Evolutionary conservation across 2,888 invertebrate species (phyloP).

Genomic region (Dermolepida albohirtum): DNA sequence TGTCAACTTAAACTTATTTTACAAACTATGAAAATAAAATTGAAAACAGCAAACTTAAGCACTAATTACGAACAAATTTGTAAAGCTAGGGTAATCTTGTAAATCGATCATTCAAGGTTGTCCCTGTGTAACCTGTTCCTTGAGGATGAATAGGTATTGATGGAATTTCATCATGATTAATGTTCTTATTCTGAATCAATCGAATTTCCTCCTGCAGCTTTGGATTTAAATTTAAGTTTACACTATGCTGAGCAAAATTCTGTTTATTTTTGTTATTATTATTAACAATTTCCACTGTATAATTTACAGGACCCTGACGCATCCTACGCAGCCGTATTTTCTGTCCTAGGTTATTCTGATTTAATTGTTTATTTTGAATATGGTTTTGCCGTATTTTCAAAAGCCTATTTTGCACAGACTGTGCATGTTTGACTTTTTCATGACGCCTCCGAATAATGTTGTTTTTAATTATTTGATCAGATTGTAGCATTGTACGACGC

Average conservation of each 20-base stretch:
- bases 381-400: constrained; percentile 28
- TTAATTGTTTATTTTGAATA: constrained; percentile 8
- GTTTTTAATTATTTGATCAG: constrained; percentile 9
- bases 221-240: constrained; percentile 49
- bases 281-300: constrained; percentile 39
- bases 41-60: not conserved
- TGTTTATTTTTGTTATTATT: constrained; percentile 19
- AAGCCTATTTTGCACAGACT: constrained; percentile 11
- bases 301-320: constrained; percentile 32
- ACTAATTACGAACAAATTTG: not conserved
- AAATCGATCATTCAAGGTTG: constrained; percentile 39
- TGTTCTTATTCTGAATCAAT: constrained; percentile 48
- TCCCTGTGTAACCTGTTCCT: constrained; percentile 41
- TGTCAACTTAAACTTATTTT: not conserved
- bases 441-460: constrained; percentile 13
- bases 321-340: constrained; percentile 32
- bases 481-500: constrained; percentile 4
- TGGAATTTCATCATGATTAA: constrained; percentile 40
- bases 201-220: constrained; percentile 50
- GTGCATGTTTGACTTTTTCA: constrained; percentile 10
- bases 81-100: constrained; percentile 27
- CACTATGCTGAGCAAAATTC: constrained; percentile 34
- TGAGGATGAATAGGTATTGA: constrained; percentile 47
- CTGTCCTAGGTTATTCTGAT: constrained; percentile 16
- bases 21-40: constrained; percentile 11